Conservation (phyloP, 1,140 invertebrate species). For the Arctopsyche grandis region DNA sequence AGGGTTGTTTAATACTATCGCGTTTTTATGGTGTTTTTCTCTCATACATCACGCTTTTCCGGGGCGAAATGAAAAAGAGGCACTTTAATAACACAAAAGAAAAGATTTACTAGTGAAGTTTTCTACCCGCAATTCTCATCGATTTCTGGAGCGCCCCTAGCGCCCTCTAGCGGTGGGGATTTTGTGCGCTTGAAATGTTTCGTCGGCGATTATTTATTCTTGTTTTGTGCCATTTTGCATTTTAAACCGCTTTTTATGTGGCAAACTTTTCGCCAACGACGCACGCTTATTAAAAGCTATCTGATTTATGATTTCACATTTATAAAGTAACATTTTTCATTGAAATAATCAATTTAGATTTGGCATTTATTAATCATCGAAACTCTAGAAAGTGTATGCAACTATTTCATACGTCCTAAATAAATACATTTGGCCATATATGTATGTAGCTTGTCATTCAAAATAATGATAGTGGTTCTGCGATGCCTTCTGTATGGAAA, state of each 20-base stretch:
- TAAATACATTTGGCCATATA: too few species aligned
- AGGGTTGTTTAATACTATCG: not conserved
- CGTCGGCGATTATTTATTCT: not conserved
- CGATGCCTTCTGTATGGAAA: too few species aligned
- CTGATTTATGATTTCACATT: slow-evolving; percentile 2
- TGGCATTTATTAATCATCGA: too few species aligned
- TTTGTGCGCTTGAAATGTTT: too few species aligned
- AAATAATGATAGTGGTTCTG: too few species aligned
- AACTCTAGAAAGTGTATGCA: not conserved
- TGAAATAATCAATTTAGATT: too few species aligned
- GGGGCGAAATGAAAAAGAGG: slow-evolving; percentile 3
- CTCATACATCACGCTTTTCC: too few species aligned
- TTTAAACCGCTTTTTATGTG: slow-evolving; percentile 4
- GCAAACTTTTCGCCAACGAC: slow-evolving; percentile 11
- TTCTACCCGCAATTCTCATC: slow-evolving; percentile 1
- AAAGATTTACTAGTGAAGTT: slow-evolving; percentile 12
- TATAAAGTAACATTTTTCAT: not conserved
- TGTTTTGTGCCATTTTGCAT: not conserved
- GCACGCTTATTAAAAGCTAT: slow-evolving; percentile 14
- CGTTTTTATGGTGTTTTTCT: slow-evolving; percentile 5
- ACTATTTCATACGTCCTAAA: not conserved
- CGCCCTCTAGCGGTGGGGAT: too few species aligned
- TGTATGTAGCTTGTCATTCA: too few species aligned
- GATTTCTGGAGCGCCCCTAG: not conserved
- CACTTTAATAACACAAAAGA: not conserved